phyloP scores from a whole-genome alignment of 2,888 invertebrate genomes.

The Phaedon cochleariae region DNA sequence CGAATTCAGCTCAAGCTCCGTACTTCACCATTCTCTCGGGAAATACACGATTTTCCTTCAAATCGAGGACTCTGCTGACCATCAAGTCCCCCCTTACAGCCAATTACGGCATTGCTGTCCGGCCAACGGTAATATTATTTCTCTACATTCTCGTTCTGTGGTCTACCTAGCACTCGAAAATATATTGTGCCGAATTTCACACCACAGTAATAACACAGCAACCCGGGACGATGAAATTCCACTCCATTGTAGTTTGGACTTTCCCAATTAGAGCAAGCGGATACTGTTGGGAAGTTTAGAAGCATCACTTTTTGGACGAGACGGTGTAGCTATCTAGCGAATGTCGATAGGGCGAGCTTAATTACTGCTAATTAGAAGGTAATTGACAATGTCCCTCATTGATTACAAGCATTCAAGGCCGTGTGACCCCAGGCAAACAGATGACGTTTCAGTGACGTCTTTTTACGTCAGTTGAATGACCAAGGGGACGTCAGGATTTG shows the following conservation, averaged over 20 bases:
- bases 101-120: conserved; percentile 19
- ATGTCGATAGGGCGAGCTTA: no score
- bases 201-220: conserved; percentile 13
- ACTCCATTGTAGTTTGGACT: conserved; percentile 14
- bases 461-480: no score
- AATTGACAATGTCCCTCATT: no score
- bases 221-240: conserved; percentile 15
- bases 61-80: conserved; percentile 11
- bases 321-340: no score
- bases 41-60: conserved; percentile 17
- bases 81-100: conserved; percentile 12
- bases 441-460: no score
- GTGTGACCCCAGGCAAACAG: no score
- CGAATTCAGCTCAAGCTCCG: background rate
- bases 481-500: no score
- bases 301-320: background rate
- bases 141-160: conserved; percentile 17
- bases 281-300: background rate
- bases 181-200: conserved; percentile 22
- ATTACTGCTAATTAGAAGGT: no score
- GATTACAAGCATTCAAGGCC: no score
- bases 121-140: conserved; percentile 17
- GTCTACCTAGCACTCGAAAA: conserved; percentile 20
- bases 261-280: conserved; percentile 13
- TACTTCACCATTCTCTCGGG: background rate